phyloP scores from a whole-genome alignment of 2,797 vertebrate genomes.

The Pteronotus mesoamericanus region DNA sequence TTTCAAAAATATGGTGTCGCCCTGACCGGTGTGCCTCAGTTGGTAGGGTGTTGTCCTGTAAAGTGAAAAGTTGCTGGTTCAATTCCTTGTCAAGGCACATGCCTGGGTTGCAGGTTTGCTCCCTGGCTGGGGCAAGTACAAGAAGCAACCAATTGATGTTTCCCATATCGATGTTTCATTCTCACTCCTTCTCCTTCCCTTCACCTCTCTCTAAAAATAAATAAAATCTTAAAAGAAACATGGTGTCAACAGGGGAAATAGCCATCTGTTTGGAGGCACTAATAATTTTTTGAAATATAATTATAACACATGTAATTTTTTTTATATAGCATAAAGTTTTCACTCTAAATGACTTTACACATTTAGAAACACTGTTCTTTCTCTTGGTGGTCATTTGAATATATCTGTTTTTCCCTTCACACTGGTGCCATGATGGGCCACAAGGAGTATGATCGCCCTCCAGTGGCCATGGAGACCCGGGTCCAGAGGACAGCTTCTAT shows the following conservation, averaged over 20 bases:
- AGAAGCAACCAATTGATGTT: neutral
- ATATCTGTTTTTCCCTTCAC: neutral
- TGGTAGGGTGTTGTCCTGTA: neutral
- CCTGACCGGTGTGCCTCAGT: neutral
- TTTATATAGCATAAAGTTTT: neutral
- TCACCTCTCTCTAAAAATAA: neutral
- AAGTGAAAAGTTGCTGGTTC: neutral
- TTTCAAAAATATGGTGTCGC: neutral
- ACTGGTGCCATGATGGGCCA: neutral
- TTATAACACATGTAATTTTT: neutral
- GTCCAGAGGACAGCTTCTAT: neutral
- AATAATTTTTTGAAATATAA: neutral
- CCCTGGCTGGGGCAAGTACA: neutral
- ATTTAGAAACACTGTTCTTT: neutral
- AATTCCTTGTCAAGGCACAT: too few relatives aligned
- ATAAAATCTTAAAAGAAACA: neutral
- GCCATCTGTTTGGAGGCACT: neutral
- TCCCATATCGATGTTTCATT: neutral
- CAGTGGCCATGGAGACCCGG: neutral
- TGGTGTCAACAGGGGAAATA: neutral
- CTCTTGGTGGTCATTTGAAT: neutral
- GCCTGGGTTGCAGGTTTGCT: neutral
- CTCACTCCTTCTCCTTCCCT: neutral
- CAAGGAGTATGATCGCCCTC: neutral
- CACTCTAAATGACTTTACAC: neutral